Evolutionary conservation across 2,888 invertebrate species (phyloP).

Genomic region (Agriopis aurantiaria): DNA sequence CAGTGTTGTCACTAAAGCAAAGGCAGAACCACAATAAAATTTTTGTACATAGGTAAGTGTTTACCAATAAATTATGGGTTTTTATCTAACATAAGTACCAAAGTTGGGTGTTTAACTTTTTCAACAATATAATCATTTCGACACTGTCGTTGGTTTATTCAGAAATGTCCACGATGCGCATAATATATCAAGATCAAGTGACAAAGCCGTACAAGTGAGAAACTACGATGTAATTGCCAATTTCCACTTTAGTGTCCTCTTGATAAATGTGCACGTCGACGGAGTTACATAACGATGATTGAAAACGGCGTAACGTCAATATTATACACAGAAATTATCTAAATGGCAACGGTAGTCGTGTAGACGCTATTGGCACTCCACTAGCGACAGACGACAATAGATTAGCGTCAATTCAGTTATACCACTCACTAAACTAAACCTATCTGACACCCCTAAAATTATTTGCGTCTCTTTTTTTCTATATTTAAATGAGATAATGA

Average conservation of each 20-base stretch:
- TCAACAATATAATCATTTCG: background rate
- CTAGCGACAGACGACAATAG: too few species aligned
- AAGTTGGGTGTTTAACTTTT: too few species aligned
- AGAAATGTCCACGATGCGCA: background rate
- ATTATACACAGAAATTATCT: background rate
- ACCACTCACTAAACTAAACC: too few species aligned
- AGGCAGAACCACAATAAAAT: too few species aligned
- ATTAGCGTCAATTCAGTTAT: too few species aligned
- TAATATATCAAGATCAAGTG: constrained; percentile 20
- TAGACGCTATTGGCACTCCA: too few species aligned
- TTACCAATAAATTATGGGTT: too few species aligned
- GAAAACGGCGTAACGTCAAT: background rate
- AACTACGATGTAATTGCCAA: constrained; percentile 45
- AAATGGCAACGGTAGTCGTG: background rate
- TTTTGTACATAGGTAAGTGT: too few species aligned
- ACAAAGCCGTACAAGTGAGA: constrained; percentile 45
- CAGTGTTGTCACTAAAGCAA: too few species aligned
- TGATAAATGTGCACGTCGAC: constrained; percentile 20
- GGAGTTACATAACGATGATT: background rate
- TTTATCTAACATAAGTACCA: too few species aligned
- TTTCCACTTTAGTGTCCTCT: constrained; percentile 34
- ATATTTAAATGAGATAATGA: too few species aligned
- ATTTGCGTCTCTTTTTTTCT: background rate
- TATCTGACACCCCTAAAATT: too few species aligned
- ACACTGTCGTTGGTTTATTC: background rate